Base-by-base conservation (phyloP, 2,113 vertebrate genomes). In the Struthidea cinerea region DNA sequence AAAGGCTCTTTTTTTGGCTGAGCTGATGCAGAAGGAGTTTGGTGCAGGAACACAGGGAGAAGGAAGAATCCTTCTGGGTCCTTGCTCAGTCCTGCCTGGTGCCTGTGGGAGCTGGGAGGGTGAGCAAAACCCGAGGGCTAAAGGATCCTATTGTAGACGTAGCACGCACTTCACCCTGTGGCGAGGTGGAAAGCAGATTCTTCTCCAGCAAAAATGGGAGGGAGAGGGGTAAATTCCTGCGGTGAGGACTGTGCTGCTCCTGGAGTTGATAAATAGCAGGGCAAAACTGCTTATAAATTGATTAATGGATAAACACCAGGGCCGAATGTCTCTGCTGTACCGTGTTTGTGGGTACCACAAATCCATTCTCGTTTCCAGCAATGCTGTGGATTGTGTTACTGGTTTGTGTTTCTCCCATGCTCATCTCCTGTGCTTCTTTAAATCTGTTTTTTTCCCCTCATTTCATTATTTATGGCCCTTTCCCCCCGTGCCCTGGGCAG, bases 91-190 rank as follows among this genome's bases (percentile, higher is more conserved):
- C 26, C 41, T 57, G 4, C 21, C 0, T 15, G 0, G 9, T 50
- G 41, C 28, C 56, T 30, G n/a, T 28, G 53, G 59, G 50, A 79
- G 32, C 28, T n/a, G 67, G 67, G 56, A 65, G 30, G 6, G 9
- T 21, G 53, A 27, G 68, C 17, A 84, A 13, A 47, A 33, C 42
- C 23, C n/a, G 8, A 44, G 27, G 65, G 11, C 16, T 60, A 0
- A 41, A 33, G 15, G 11, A 19, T 6, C n/a, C 32, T 2, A 0
- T 16, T 4, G 8, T 13, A 23, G 30, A 42, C 9, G 4, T 0
- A 24, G 41, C 33, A 7, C 22, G n/a, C 28, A 44, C 21, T 24
- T 73, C 35, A 68, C 3, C 60, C 22, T 1, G 0, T 16, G 47
- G 27, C 0, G 12, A 37, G 44, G 1, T 70, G 61, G 75, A 79